These are phyloP conservation scores for Fopius arisanus DNA, from an alignment of 1,140 invertebrate genomes.

Conservation along the genomic window DNA sequence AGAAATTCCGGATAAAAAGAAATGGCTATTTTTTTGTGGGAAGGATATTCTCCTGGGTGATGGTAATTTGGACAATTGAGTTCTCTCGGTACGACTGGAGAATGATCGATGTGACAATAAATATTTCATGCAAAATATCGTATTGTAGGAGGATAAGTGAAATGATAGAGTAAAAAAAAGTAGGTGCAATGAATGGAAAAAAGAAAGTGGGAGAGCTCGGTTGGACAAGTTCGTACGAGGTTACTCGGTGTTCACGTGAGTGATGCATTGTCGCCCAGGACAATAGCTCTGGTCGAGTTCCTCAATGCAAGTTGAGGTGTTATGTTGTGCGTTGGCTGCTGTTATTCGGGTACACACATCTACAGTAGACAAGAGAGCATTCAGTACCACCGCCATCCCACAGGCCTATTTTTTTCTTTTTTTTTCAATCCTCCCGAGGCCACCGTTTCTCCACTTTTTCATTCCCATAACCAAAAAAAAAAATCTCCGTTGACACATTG, in stretches of 20 bases:
- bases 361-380: slow-evolving; percentile 8
- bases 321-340: slow-evolving; percentile 8
- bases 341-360: background rate
- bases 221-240: background rate
- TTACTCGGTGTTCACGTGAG: background rate
- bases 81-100: background rate
- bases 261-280: background rate
- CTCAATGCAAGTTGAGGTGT: slow-evolving; percentile 3
- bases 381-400: background rate
- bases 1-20: no score
- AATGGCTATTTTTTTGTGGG: no score
- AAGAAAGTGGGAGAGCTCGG: background rate
- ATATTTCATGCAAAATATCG: background rate
- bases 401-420: background rate
- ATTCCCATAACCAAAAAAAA: no score
- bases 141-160: background rate
- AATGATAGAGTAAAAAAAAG: background rate
- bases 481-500: background rate
- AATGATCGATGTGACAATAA: background rate
- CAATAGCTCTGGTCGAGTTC: background rate
- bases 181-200: background rate
- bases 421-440: background rate
- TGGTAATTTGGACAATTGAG: background rate
- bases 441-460: background rate
- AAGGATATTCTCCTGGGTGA: no score